Evolutionary conservation across 2,113 vertebrate genomes (phyloP).

Genomic region (Puffinus mauretanicus): DNA sequence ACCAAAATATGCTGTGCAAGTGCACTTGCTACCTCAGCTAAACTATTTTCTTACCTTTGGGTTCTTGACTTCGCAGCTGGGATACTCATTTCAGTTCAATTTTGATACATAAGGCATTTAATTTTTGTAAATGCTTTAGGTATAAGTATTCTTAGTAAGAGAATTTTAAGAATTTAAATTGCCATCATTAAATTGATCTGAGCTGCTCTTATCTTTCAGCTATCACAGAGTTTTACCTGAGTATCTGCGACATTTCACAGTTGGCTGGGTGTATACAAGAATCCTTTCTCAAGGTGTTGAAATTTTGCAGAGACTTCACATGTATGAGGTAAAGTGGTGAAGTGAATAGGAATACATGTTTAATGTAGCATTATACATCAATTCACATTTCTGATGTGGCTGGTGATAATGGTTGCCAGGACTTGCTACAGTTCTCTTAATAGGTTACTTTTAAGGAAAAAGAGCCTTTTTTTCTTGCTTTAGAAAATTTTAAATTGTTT

Average conservation of each 20-base stretch:
- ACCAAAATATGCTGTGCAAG: background rate
- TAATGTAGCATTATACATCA: background rate
- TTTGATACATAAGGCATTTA: background rate
- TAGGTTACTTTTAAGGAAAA: background rate
- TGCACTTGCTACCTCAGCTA: background rate
- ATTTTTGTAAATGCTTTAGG: background rate
- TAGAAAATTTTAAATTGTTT: background rate
- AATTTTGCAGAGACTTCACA: slow-evolving; percentile 87
- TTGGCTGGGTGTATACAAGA: slow-evolving; percentile 89
- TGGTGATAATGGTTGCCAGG: background rate
- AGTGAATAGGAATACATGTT: background rate
- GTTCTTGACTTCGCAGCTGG: background rate
- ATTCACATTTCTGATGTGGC: background rate
- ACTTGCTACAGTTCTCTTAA: background rate
- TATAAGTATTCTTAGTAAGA: background rate
- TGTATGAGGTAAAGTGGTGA: slow-evolving; percentile 81
- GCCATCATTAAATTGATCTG: background rate
- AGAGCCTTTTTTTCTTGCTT: background rate
- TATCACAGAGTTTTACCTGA: slow-evolving; percentile 80
- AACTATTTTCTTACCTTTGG: background rate
- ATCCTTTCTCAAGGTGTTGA: slow-evolving; percentile 89
- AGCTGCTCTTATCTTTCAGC: slow-evolving; percentile 58
- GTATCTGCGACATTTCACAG: slow-evolving; percentile 87
- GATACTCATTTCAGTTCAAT: background rate
- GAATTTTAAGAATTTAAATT: background rate